phyloP scores from a whole-genome alignment of 2,113 vertebrate species.

The Lophotis ruficrista region DNA sequence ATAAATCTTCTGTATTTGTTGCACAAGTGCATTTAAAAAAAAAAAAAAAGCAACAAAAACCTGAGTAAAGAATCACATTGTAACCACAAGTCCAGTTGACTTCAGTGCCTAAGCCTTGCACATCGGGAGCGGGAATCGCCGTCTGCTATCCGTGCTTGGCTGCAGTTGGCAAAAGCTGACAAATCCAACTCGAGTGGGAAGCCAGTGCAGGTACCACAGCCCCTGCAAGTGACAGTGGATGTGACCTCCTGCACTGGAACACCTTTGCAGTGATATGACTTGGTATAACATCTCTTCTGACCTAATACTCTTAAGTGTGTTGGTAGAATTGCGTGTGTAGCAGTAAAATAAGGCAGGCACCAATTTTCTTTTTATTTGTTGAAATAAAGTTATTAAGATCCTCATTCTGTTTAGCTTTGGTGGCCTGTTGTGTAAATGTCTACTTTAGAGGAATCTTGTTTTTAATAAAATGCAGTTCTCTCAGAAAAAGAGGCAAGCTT shows the following conservation, averaged over 20 bases:
- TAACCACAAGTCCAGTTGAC: neutral
- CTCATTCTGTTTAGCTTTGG: neutral
- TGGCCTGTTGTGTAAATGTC: neutral
- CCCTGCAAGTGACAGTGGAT: neutral
- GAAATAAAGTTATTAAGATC: neutral
- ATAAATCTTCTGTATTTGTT: neutral
- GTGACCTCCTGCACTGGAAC: neutral
- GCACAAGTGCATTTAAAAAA: neutral
- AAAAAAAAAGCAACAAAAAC: neutral
- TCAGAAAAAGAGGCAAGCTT: neutral
- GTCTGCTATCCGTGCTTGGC: rapidly evolving
- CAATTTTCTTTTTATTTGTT: neutral
- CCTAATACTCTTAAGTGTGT: neutral
- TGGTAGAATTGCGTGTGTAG: neutral
- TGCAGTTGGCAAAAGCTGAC: neutral
- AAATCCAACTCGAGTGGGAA: neutral
- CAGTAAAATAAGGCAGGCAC: neutral
- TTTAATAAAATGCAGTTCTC: neutral
- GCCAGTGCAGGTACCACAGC: neutral
- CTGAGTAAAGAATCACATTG: rapidly evolving
- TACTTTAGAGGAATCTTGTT: neutral
- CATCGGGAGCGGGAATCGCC: rapidly evolving
- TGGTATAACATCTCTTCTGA: neutral
- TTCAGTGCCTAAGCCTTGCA: neutral
- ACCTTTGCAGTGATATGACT: neutral